Percentiles rank a stretch among this genome's conserved stretches.
Conservation (phyloP, 2,888 invertebrate species). For the Drosophila antonietae region DNA sequence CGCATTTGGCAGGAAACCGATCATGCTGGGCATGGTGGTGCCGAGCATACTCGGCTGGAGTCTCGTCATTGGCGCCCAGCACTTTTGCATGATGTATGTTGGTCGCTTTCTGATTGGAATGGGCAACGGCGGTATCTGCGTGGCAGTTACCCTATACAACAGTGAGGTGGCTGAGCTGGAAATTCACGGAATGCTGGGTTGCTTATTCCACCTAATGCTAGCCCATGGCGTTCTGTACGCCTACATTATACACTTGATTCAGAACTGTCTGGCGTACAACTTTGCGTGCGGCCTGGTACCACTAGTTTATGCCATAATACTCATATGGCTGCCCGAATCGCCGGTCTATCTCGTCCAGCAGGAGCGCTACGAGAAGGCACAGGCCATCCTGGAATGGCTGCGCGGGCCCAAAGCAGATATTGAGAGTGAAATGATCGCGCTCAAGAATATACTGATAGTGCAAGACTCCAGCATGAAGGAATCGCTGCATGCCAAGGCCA, state of each 20-base stretch:
- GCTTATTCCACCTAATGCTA: conserved; percentile 93
- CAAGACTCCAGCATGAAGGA: conserved; percentile 85
- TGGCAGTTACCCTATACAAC: conserved; percentile 91
- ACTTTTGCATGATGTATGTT: conserved; percentile 72
- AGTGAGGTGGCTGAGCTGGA: conserved; percentile 92
- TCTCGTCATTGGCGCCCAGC: conserved; percentile 89
- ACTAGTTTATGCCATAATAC: conserved; percentile 88
- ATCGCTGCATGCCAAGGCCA: conserved; percentile 86
- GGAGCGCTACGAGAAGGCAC: conserved; percentile 86
- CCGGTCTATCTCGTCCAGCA: conserved; percentile 88
- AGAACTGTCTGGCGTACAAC: conserved; percentile 24
- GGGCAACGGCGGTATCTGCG: conserved; percentile 89
- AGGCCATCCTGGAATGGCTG: conserved; percentile 86
- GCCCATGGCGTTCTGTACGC: conserved; percentile 91
- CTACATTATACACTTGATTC: conserved; percentile 86
- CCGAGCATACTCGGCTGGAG: conserved; percentile 90
- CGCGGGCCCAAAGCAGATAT: conserved; percentile 89
- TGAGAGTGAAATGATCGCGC: conserved; percentile 85
- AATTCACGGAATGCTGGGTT: conserved; percentile 91
- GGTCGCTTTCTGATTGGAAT: conserved; percentile 71
- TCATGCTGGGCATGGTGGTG: conserved; percentile 83
- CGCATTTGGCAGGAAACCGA: conserved; percentile 88
- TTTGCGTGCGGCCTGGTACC: conserved; percentile 80
- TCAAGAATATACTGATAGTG: conserved; percentile 8
- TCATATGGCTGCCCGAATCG: conserved; percentile 92